phyloP scores from a whole-genome alignment of 2,113 vertebrate genomes.

The Limanda limanda region DNA sequence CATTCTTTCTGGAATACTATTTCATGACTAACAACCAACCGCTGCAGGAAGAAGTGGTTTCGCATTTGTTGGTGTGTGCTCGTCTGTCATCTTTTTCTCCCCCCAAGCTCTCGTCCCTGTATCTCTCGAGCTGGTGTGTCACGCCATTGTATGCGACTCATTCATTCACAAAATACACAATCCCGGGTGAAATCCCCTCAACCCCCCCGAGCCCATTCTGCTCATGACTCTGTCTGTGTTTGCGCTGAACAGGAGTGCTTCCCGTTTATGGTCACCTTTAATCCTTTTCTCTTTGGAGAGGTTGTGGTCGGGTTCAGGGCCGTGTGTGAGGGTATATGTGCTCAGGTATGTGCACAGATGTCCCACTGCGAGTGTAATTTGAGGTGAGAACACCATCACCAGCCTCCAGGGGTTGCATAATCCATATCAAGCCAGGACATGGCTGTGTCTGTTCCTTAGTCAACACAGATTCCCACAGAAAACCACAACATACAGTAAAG shows the following conservation, averaged over 20 bases:
- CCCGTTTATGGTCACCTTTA: slow-evolving; percentile 7
- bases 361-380: slow-evolving; percentile 39
- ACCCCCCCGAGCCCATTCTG: slow-evolving; percentile 12
- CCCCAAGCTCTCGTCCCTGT: slow-evolving; percentile 47
- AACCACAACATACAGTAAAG: slow-evolving; percentile 37
- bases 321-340: background rate
- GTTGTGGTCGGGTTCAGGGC: background rate
- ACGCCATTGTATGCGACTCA: slow-evolving; percentile 61
- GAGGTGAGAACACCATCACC: slow-evolving; percentile 49
- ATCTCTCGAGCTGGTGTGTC: slow-evolving; percentile 44
- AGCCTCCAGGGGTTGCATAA: slow-evolving; percentile 59
- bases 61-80: slow-evolving; percentile 31
- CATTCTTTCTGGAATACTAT: slow-evolving; percentile 64
- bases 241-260: slow-evolving; percentile 11
- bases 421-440: slow-evolving; percentile 49
- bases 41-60: slow-evolving; percentile 55
- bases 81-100: slow-evolving; percentile 21
- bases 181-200: slow-evolving; percentile 53
- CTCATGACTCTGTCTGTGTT: slow-evolving; percentile 37
- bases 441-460: slow-evolving; percentile 47
- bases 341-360: slow-evolving; percentile 31
- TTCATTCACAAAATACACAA: slow-evolving; percentile 71
- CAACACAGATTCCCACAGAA: slow-evolving; percentile 52
- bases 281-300: background rate
- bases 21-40: slow-evolving; percentile 67